A percentile compares a stretch with the other conserved stretches of the same genome.
These are phyloP conservation scores for Xestia rhomboidea DNA, from an alignment of 2,888 invertebrate species.

Conservation along the genomic window DNA sequence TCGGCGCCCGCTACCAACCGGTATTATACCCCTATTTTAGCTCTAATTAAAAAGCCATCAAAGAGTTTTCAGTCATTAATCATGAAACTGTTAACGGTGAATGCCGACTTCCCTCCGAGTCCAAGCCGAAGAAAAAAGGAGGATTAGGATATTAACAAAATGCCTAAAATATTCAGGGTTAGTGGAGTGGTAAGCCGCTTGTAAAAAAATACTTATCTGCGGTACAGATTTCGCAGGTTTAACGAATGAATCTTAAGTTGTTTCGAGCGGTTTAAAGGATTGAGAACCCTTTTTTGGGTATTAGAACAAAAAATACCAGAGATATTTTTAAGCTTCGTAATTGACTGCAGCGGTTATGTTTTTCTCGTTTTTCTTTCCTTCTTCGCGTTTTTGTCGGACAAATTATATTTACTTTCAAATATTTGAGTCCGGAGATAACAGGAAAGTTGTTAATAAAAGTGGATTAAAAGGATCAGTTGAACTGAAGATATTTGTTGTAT, in stretches of 20 bases:
- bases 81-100: constrained; percentile 90
- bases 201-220: constrained; percentile 80
- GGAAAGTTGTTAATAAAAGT: constrained; percentile 79
- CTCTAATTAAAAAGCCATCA: constrained; percentile 91
- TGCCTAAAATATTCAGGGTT: constrained; percentile 88
- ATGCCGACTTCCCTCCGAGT: constrained; percentile 86
- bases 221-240: constrained; percentile 83
- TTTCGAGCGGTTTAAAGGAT: constrained; percentile 87
- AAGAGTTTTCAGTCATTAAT: constrained; percentile 91
- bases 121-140: constrained; percentile 83
- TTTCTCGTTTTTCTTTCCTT: constrained; percentile 75
- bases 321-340: constrained; percentile 87
- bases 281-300: constrained; percentile 83
- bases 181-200: constrained; percentile 85
- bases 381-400: constrained; percentile 73
- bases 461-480: constrained; percentile 78
- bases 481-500: constrained; percentile 69
- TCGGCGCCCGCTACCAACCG: constrained; percentile 73
- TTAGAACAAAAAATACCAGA: constrained; percentile 82
- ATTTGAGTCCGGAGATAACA: constrained; percentile 78
- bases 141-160: constrained; percentile 89
- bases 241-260: constrained; percentile 87
- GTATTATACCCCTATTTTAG: constrained; percentile 90
- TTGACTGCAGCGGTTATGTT: constrained; percentile 83
- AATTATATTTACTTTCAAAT: constrained; percentile 83